Conservation (phyloP, 2,113 vertebrate species). For the Felis chaus region DNA sequence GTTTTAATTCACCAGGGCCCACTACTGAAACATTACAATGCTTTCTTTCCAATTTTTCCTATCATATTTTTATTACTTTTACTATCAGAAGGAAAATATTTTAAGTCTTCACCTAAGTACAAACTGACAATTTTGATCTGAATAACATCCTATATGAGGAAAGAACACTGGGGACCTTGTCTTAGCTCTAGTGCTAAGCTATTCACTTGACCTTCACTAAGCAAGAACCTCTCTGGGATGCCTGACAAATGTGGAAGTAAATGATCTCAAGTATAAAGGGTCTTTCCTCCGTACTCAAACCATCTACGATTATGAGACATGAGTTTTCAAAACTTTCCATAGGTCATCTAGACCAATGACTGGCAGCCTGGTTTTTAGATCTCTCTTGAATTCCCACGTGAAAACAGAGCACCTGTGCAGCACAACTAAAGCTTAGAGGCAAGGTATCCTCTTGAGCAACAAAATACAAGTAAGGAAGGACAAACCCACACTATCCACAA, state of each 20-base stretch:
- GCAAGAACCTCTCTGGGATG: not conserved
- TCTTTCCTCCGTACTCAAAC: not conserved
- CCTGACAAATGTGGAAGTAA: not conserved
- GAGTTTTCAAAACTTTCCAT: not conserved
- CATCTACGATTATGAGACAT: not conserved
- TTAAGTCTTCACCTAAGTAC: not conserved
- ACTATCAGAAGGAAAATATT: not conserved
- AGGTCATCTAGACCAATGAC: not conserved
- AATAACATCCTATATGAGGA: not conserved
- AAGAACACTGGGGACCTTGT: not conserved
- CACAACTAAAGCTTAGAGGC: not conserved
- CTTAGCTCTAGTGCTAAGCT: not conserved
- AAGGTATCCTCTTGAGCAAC: not conserved
- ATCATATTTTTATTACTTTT: not conserved
- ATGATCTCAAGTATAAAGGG: not conserved
- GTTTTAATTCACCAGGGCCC: not conserved
- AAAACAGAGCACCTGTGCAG: not conserved
- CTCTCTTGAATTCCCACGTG: not conserved
- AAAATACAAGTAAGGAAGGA: not conserved
- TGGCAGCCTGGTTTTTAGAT: not conserved
- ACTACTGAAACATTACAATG: not conserved
- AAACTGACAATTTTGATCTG: not conserved
- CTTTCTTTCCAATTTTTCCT: not conserved
- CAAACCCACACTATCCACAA: not conserved
- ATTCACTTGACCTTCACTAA: not conserved